Base-by-base conservation (phyloP, 1,140 invertebrate species). In the Trichonephila clavipes region DNA sequence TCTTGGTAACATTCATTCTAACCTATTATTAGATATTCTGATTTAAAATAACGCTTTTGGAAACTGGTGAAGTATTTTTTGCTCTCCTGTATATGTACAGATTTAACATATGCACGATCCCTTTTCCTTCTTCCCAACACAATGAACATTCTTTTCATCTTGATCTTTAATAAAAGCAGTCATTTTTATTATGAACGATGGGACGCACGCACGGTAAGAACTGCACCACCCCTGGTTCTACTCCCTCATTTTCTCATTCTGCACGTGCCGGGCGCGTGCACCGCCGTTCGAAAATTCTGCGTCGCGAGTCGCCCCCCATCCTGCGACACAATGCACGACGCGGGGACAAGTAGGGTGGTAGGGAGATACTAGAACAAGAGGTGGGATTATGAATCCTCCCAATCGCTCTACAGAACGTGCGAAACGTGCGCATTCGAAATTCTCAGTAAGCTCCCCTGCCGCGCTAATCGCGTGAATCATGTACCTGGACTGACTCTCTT, bases 361-460 rank as follows among this genome's bases (percentile, higher is more conserved):
- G 88, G 5, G 34, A 40, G n/a, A 4, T 12, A 72, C 18, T 64
- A 64, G 51, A 64, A 61, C 61, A 87, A 40, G 58, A 21, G 66
- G 51, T 19, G 69, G 34, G 40, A 34, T 24, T 19, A 19, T 28
- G 8, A 10, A 58, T 14, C 51, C 51, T 44, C 44, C 81, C 81
- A 12, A 16, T 3, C 69, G 40, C 77, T 21, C 88, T 21, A 19
- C 34, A 14, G 69, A 19, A 81, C 90, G 90, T 91, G 90, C 90
- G 90, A 91, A 91, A 91, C 90, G 44, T 59, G 24, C 44, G 77
- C 18, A 19, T n/a, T 44, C 81, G 28, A 10, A 12, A 64, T 91
- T 91, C 90, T 77, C 90, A 91, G 90, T 83, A 24, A 14, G 34
- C n/a, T 28, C 19, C 58, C 34, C 28, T 21, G 40, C 19, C 59